These are phyloP conservation scores for Hoplodrina ambigua DNA, from an alignment of 2,888 invertebrate species.

Conservation along the genomic window DNA sequence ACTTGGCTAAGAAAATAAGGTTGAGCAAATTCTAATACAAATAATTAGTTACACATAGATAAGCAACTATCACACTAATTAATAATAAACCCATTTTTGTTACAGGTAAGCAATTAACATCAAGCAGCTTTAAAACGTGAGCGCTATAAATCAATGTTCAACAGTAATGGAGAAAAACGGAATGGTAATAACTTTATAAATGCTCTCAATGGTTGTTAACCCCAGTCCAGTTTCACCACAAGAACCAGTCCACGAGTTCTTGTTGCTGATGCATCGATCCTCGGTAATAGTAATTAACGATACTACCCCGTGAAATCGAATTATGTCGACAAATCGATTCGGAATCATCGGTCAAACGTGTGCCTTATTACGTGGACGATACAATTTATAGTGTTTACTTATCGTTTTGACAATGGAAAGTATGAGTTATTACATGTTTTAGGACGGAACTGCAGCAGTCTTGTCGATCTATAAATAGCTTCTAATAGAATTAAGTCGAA, in stretches of 20 bases:
- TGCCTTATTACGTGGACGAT: conserved; percentile 62
- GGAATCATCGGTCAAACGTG: conserved; percentile 75
- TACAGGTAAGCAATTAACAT: conserved; percentile 72
- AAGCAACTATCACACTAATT: conserved; percentile 30
- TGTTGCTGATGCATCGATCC: conserved; percentile 81
- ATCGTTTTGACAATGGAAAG: conserved; percentile 60
- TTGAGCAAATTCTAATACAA: not conserved
- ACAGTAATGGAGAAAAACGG: conserved; percentile 49
- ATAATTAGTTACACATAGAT: conserved; percentile 27
- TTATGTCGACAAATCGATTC: conserved; percentile 83
- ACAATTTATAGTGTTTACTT: conserved; percentile 67
- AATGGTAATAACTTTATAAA: conserved; percentile 57
- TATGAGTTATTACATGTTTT: conserved; percentile 27
- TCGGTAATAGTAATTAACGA: conserved; percentile 86
- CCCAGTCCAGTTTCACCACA: conserved; percentile 83
- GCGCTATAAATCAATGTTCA: conserved; percentile 45
- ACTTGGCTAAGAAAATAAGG: no score
- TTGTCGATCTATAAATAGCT: not conserved
- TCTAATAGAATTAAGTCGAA: conserved; percentile 9
- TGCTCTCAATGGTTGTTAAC: conserved; percentile 82
- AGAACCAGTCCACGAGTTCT: conserved; percentile 81
- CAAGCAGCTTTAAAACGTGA: conserved; percentile 27
- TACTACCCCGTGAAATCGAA: conserved; percentile 84
- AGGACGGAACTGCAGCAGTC: not conserved
- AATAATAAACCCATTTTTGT: conserved; percentile 58